Evolutionary conservation across 2,888 invertebrate genomes (phyloP), one percentile per base, ranked within the genome.

Genomic region (Smittia aterrima): DNA sequence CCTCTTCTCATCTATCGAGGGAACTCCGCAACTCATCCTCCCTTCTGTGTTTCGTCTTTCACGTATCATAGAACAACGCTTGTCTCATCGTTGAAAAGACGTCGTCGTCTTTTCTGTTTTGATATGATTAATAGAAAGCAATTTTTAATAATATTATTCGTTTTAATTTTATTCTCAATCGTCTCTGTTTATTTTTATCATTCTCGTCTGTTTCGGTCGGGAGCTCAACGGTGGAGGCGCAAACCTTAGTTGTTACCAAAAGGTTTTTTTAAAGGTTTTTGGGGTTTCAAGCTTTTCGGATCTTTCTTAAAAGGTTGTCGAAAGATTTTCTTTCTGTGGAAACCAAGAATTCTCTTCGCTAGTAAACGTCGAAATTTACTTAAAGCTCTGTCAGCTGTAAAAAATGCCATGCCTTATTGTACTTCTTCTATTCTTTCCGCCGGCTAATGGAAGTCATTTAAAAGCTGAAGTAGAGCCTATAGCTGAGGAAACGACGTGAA

Each of bases 91-190:
- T 27, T 16, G 1, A 1, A 32, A 25, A 18, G 24, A 62, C 24
- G 18, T 24, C 24, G 47, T n/a, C n/a, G 47, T 20, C 58, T 67
- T 25, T 27, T 11, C n/a, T 13, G 16, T 32, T 32, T 13, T 67
- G 40, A 67, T 67, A 67, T 67, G 67, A 67, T 67, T 67, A 67
- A 67, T 67, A 38, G 67, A 67, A 32, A 40, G 67, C 40, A 40
- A 67, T 67, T 67, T 66, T 67, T 67, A 64, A 64, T 27, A 64
- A 64, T 64, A 25, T 64, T 25, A 67, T 67, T 67, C 67, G 67
- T 40, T 67, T 67, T 67, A 67, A 67, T 67, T 67, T 67, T 18
- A 40, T 67, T 67, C 67, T 67, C 67, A 38, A 67, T 40, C 41
- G 38, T 67, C 13, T 67, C 38, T 67, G 67, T 67, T 40, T 67